Evolutionary conservation across 2,888 invertebrate species (phyloP).

Genomic region (Coelinius sp.): DNA sequence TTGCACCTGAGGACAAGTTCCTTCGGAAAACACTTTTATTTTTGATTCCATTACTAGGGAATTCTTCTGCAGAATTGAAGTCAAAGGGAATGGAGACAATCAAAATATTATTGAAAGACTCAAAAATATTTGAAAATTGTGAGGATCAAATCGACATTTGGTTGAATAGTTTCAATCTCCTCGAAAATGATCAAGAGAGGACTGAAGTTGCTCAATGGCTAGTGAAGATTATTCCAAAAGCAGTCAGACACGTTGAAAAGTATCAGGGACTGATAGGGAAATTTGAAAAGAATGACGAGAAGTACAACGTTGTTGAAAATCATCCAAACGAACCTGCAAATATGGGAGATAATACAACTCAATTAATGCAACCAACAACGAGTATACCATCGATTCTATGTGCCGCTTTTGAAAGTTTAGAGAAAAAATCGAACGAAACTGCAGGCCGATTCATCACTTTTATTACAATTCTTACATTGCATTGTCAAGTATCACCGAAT

Average conservation of each 20-base stretch:
- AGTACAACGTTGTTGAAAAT: constrained; percentile 47
- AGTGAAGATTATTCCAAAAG: constrained; percentile 53
- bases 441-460: constrained; percentile 53
- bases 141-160: constrained; percentile 79
- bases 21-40: constrained; percentile 57
- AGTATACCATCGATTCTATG: constrained; percentile 58
- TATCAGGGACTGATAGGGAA: constrained; percentile 55
- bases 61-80: constrained; percentile 38
- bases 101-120: constrained; percentile 75
- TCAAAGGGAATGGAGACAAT: constrained; percentile 73
- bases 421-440: constrained; percentile 56
- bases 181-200: constrained; percentile 53
- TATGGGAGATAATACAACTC: constrained; percentile 53
- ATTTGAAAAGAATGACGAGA: constrained; percentile 46
- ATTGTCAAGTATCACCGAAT: constrained; percentile 74
- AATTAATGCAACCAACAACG: constrained; percentile 52
- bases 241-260: constrained; percentile 55
- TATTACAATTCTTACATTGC: constrained; percentile 74
- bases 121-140: constrained; percentile 78
- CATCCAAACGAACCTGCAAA: constrained; percentile 38
- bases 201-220: constrained; percentile 58
- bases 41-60: constrained; percentile 54
- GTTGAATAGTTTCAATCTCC: constrained; percentile 72
- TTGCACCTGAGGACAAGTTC: constrained; percentile 56
- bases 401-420: constrained; percentile 69